Percentiles rank a stretch among this genome's conserved stretches.
Evolutionary conservation across 1,140 invertebrate genomes (phyloP).

Genomic region (Cardiocondyla obscurior): DNA sequence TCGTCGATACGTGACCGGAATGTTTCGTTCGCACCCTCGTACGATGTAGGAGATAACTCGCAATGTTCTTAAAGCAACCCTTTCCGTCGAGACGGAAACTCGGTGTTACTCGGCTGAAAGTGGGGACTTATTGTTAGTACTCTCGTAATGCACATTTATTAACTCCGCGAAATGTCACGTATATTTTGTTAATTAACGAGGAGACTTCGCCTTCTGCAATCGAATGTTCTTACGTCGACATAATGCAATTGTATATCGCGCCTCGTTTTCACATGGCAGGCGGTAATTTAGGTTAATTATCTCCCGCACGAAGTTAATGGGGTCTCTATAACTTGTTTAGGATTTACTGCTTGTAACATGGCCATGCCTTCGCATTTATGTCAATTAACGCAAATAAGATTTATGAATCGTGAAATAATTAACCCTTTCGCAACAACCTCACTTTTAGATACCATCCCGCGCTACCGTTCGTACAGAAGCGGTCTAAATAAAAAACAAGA

Average conservation of each 20-base stretch:
- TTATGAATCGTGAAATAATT: neutral
- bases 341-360: neutral
- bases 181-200: conserved; percentile 10
- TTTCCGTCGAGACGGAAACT: conserved; percentile 4
- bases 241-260: neutral
- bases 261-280: neutral
- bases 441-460: neutral
- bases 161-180: neutral
- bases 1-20: conserved; percentile 66
- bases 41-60: conserved; percentile 19
- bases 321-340: conserved; percentile 30
- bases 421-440: neutral
- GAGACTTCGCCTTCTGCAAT: conserved; percentile 4
- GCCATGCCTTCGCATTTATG: neutral
- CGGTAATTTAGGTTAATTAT: conserved; percentile 60
- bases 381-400: neutral
- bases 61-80: neutral
- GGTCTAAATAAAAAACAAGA: neutral
- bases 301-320: neutral
- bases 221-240: conserved; percentile 1
- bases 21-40: neutral
- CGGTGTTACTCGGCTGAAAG: neutral
- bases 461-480: neutral
- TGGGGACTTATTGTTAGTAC: neutral
- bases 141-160: conserved; percentile 36